These are phyloP conservation scores for Calliphora vomitoria DNA, from an alignment of 2,888 invertebrate genomes.

Conservation along the genomic window DNA sequence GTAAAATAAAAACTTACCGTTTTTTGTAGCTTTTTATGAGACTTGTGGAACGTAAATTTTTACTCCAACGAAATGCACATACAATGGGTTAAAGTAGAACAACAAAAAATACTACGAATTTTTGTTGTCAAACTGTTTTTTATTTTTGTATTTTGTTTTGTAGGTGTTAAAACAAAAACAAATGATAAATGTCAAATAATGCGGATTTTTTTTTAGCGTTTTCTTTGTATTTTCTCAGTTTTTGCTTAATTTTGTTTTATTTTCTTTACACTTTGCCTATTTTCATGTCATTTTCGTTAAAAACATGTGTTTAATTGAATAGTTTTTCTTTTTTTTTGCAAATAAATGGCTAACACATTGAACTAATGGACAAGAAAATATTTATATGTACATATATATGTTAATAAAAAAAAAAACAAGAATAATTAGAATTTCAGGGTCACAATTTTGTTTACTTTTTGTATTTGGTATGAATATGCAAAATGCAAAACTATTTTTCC, in stretches of 20 bases:
- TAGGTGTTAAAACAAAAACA: constrained; percentile 54
- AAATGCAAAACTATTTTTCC: not conserved
- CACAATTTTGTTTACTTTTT: constrained; percentile 16
- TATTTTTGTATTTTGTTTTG: constrained; percentile 5
- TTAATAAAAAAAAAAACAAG: not conserved
- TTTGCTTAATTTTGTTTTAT: not conserved
- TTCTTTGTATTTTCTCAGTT: not conserved
- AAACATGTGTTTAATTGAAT: constrained; percentile 56
- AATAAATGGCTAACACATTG: not conserved
- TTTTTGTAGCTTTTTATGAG: not conserved
- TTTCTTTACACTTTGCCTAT: not conserved
- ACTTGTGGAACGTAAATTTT: constrained; percentile 46
- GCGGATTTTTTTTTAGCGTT: constrained; percentile 1
- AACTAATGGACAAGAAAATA: not conserved
- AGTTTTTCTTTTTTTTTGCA: not conserved
- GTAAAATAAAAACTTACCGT: constrained; percentile 41
- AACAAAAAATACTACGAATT: constrained; percentile 12
- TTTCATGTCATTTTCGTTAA: constrained; percentile 28
- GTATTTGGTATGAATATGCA: not conserved
- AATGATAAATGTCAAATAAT: constrained; percentile 38
- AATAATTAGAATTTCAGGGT: constrained; percentile 37
- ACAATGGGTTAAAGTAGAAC: constrained; percentile 50
- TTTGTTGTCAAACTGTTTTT: not conserved
- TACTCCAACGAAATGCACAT: not conserved
- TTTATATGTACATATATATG: not conserved